Conservation (phyloP, 1,140 invertebrate species). For the Spodoptera litura region DNA sequence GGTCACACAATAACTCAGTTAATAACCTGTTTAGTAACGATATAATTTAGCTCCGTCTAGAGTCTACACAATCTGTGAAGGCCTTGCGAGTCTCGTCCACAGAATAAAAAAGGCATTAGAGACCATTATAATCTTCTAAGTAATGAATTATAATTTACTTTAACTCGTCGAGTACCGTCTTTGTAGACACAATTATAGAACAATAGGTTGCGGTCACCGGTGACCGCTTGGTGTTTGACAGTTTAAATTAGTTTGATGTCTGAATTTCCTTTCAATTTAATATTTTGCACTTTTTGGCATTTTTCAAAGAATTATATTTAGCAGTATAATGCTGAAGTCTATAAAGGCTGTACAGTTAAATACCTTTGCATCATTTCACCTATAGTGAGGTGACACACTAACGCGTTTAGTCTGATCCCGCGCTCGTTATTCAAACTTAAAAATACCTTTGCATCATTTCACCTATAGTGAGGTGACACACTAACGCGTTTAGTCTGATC, state of each 20-base stretch:
- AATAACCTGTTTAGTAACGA: conserved; percentile 5
- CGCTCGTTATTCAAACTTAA: conserved; percentile 18
- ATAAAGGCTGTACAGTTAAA: neutral
- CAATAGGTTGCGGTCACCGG: too few species aligned
- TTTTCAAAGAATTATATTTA: too few species aligned
- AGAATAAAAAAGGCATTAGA: conserved; percentile 10
- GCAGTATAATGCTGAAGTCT: too few species aligned
- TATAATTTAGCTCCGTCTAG: neutral
- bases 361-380: neutral
- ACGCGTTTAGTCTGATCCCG: neutral
- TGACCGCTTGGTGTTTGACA: too few species aligned
- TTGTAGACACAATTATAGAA: too few species aligned
- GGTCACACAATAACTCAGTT: neutral
- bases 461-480: conserved; percentile 12
- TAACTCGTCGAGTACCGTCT: too few species aligned
- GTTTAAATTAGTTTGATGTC: neutral
- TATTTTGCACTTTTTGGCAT: neutral
- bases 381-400: conserved; percentile 12
- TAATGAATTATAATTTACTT: neutral
- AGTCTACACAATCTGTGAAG: neutral
- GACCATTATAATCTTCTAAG: neutral
- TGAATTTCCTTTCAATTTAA: conserved; percentile 2
- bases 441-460: neutral
- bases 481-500: neutral
- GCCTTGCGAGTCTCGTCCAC: conserved; percentile 6